Conservation (phyloP, 2,797 vertebrate species). For the Crocidura indochinensis region DNA sequence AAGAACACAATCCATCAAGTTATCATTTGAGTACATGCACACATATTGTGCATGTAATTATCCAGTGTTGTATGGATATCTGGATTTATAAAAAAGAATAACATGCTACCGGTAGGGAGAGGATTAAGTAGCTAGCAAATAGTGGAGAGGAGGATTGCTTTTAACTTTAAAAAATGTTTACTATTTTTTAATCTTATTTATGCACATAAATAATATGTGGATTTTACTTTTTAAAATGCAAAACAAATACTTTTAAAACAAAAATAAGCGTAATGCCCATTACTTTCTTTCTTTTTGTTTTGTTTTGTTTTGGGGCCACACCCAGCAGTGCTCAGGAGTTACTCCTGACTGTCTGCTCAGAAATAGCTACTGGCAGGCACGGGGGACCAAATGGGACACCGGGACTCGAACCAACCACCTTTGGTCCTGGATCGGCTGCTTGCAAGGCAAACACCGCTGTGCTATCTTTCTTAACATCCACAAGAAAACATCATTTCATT, state of each 20-base stretch:
- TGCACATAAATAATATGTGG: not conserved
- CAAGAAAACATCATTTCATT: constrained; percentile 37
- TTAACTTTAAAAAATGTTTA: constrained; percentile 32
- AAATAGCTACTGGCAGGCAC: too few species aligned
- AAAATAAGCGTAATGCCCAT: not conserved
- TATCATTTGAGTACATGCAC: not conserved
- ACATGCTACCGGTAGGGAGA: not conserved
- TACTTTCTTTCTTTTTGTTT: constrained; percentile 55
- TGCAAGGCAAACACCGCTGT: too few species aligned
- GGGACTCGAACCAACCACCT: too few species aligned
- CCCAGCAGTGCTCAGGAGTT: too few species aligned
- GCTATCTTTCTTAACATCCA: constrained; percentile 2
- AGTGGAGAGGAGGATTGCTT: not conserved
- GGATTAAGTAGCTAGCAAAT: not conserved
- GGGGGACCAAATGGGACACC: too few species aligned
- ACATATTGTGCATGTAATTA: not conserved
- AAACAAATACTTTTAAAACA: not conserved
- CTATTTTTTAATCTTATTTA: constrained; percentile 50
- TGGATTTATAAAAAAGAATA: not conserved
- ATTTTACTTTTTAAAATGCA: constrained; percentile 29
- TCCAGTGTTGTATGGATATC: not conserved
- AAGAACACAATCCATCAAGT: not conserved
- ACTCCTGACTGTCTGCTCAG: too few species aligned
- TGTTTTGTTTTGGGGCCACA: too few species aligned
- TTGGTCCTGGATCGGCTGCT: too few species aligned